Base-by-base conservation (phyloP, 2,113 vertebrate genomes). In the Alosa alosa region DNA sequence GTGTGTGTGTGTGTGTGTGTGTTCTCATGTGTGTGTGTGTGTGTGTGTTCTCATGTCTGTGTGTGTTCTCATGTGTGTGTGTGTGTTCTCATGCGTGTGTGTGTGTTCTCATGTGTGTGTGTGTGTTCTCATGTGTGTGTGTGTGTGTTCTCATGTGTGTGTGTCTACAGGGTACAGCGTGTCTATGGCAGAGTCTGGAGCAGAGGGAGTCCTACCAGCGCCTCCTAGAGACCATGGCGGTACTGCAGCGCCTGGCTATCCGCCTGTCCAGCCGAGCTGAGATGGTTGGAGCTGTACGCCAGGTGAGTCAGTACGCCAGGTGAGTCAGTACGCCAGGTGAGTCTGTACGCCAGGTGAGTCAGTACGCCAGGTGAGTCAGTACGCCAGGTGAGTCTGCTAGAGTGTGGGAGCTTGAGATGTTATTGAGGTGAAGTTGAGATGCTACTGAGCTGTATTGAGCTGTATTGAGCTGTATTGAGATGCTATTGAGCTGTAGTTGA, bases 241-340 rank as follows among this genome's bases (percentile, higher is more conserved):
- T 99, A 47, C 92, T 99, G 84, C 96, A 96, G 57, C 97, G 97
- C 20, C 93, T 99, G 87, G 96, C 97, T 83, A 96, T 95, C 11
- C 93, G 98, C 10, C 96, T 99, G 0, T 99, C 98, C 11, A 99
- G 98, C 91, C 92, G 97, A 1, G 97, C 98, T 0, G 98, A 99
- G 93, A 96, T 97, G 91, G 98, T 99, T 0, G 98, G 98, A 4
- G 97, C 98, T 0, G 96, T 99, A 84, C 97, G 98, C 72, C 98
- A 99, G 97, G 98, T 99, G 84, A 31, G 31, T 31, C 31, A 31
- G 31, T 31, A 31, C 31, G 31, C 31, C 31, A 31, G 31, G 31
- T 31, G 31, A 31, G 31, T 31, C 31, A 31, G 31, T 31, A 31
- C 31, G 31, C 31, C 31, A 31, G 31, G 31, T 31, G 31, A 31